A percentile compares a stretch with the other conserved stretches of the same genome.
Evolutionary conservation across 1,140 invertebrate genomes (phyloP).

Genomic region (Oryctes rhinoceros): DNA sequence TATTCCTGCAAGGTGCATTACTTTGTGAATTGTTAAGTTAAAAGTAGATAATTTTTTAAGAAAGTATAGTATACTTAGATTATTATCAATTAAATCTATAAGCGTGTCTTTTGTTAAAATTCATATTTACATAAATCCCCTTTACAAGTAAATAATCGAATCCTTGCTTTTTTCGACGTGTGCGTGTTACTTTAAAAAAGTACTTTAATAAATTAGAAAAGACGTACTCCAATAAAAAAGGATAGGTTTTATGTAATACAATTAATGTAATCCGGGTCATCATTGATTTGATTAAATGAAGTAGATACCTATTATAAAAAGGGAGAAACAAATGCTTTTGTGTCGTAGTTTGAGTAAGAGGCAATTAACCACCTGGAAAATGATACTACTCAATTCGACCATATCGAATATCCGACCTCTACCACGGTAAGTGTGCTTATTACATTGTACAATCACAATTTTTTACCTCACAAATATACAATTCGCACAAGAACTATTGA

Average conservation of each 20-base stretch:
- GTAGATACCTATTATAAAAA: not conserved
- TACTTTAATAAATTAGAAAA: too few species aligned
- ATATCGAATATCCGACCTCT: conserved; percentile 24
- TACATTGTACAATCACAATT: conserved; percentile 38
- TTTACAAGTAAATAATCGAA: too few species aligned
- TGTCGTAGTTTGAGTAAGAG: conserved; percentile 31
- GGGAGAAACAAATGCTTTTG: not conserved
- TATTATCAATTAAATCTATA: too few species aligned
- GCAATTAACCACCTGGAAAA: not conserved
- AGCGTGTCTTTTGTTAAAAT: too few species aligned
- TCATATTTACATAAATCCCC: too few species aligned
- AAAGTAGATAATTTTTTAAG: too few species aligned
- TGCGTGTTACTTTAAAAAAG: too few species aligned
- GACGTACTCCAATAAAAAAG: not conserved
- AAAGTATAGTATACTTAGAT: too few species aligned
- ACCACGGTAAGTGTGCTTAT: conserved; percentile 39
- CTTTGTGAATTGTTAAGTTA: too few species aligned
- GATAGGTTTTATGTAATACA: conserved; percentile 16
- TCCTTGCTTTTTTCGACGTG: too few species aligned
- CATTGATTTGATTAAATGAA: conserved; percentile 21
- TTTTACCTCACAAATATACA: not conserved
- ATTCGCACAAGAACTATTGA: too few species aligned
- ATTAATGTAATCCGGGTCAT: conserved; percentile 32
- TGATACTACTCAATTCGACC: conserved; percentile 38
- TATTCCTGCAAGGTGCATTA: too few species aligned